Conservation (phyloP, 1,140 invertebrate species). For the Pteromalus puparum region DNA sequence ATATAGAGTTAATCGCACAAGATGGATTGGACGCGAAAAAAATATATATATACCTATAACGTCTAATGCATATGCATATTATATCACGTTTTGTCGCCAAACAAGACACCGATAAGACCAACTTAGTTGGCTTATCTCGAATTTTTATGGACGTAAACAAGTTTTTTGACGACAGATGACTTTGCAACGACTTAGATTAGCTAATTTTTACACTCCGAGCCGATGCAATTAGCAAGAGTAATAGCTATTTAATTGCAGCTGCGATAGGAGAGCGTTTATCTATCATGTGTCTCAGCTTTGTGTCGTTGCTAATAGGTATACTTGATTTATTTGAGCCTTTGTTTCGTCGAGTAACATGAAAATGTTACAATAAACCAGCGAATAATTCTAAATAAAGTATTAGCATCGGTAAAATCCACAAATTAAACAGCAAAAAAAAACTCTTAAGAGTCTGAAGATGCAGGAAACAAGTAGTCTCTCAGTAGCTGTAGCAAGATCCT, state of each 20-base stretch:
- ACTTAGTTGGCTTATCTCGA: conserved; percentile 9
- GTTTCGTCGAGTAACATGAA: not conserved
- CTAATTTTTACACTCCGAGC: not conserved
- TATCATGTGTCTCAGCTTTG: not conserved
- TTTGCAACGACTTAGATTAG: conserved; percentile 19
- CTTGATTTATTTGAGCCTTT: not conserved
- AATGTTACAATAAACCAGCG: no score
- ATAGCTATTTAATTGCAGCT: not conserved
- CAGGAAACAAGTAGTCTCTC: not conserved
- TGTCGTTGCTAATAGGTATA: not conserved
- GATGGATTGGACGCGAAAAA: conserved; percentile 3
- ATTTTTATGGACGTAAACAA: not conserved
- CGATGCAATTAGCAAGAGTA: conserved; percentile 11
- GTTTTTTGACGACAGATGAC: conserved; percentile 15
- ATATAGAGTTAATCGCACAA: conserved; percentile 22
- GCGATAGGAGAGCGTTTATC: not conserved
- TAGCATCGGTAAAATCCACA: not conserved
- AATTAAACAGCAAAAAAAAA: not conserved
- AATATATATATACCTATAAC: not conserved
- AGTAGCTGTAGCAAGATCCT: not conserved
- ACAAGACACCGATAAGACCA: conserved; percentile 11
- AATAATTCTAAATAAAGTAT: no score
- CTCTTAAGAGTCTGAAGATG: no score
- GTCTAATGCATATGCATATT: not conserved
- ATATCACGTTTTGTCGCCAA: conserved; percentile 34